A percentile compares a stretch with the other conserved stretches of the same genome.
Evolutionary conservation across 2,113 vertebrate species (phyloP).

Genomic region (Oreamnos americanus): DNA sequence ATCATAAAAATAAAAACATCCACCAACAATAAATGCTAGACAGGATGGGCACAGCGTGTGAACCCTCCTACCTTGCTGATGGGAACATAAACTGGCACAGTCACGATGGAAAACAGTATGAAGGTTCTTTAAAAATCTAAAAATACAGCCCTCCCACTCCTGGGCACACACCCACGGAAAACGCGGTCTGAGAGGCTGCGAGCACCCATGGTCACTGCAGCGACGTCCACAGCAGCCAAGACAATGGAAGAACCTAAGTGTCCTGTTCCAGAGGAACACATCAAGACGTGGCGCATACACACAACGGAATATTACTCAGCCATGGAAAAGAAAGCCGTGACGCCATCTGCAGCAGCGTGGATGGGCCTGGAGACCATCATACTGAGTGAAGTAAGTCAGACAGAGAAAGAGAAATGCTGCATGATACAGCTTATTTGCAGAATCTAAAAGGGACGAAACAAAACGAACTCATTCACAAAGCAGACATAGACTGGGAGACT

Average conservation of each 20-base stretch:
- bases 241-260: rapidly evolving
- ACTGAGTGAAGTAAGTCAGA: background rate
- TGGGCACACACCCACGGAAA: background rate
- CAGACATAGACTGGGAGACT: background rate
- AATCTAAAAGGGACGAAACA: background rate
- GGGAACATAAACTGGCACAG: background rate
- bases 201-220: background rate
- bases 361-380: rapidly evolving
- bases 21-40: background rate
- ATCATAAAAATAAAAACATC: background rate
- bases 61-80: background rate
- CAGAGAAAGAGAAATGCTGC: background rate
- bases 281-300: rapidly evolving
- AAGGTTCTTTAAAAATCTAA: background rate
- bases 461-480: background rate
- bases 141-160: background rate
- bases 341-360: rapidly evolving
- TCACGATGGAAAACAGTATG: background rate
- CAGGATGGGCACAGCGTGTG: background rate
- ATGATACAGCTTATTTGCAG: rapidly evolving
- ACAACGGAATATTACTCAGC: rapidly evolving
- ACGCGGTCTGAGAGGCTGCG: background rate
- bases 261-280: rapidly evolving
- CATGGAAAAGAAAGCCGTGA: rapidly evolving
- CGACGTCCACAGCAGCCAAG: rapidly evolving